Base-by-base conservation (phyloP, 2,113 vertebrate species). In the Macrotus californicus region DNA sequence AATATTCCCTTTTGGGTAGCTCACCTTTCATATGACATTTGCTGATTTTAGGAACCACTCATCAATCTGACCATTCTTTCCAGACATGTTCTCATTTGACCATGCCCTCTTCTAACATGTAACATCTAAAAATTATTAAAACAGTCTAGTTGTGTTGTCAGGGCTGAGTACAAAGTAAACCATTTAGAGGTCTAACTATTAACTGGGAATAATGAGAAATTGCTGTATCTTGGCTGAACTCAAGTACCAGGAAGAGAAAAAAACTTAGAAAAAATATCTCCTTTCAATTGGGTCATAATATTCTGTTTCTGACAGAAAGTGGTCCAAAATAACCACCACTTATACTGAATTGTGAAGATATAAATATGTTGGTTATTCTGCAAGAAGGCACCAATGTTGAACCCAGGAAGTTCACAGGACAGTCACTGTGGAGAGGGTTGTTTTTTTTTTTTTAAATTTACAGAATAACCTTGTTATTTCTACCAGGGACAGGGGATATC, bases 211-310 rank as follows among this genome's bases (percentile, higher is more conserved):
- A 94, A 97, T 97, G 96, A 97, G 83, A 77, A 96, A 97, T 96
- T 97, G 91, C 96, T 97, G 96, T 94, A 96, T 97, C 56, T 97
- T 97, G 97, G 96, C 96, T 97, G 96, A 97, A 97, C 96, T 96
- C 96, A 97, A 96, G 80, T 80, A 96, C 79, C 73, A 94, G 86
- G 61, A 96, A 96, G 41, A 94, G 77, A 52, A 64, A 89, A 75
- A 43, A 70, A 70, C 59, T 72, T 93, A 92, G 90, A 91, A 97
- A 96, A 97, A 96, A 94, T 89, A 96, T 95, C 75, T 87, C 46
- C 82, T 97, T 97, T 94, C 94, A 94, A 67, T 96, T 94, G 88
- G 89, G 89, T 97, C 93, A 97, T 86, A 97, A 83, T 96, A 97
- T 91, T 96, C 89, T 93, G 39, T 75, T 94, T 96, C 91, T 96